Evolutionary conservation across 2,797 vertebrate species (phyloP).

Genomic region (Artibeus jamaicensis): DNA sequence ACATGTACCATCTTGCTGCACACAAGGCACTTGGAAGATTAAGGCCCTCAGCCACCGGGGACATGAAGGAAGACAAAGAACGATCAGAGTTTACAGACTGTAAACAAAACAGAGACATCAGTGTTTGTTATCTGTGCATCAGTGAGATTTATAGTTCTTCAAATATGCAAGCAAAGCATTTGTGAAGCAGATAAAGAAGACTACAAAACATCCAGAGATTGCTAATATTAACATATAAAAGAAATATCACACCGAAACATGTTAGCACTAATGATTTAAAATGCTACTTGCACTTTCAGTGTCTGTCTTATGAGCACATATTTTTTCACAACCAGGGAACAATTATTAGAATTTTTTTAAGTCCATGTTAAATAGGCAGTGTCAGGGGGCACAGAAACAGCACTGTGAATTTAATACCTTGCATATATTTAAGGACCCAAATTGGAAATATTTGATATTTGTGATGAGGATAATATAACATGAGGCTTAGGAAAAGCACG

Average conservation of each 20-base stretch:
- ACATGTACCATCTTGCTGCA: not conserved
- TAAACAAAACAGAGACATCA: slow-evolving; percentile 28
- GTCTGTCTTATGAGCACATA: not conserved
- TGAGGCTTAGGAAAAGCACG: not conserved
- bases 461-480: not conserved
- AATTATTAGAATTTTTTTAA: slow-evolving; percentile 20
- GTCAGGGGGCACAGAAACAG: slow-evolving; percentile 4
- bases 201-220: not conserved
- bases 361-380: not conserved
- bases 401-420: not conserved
- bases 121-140: slow-evolving; percentile 30
- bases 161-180: slow-evolving; percentile 30
- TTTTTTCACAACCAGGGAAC: slow-evolving; percentile 43
- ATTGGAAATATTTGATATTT: slow-evolving; percentile 39
- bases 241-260: slow-evolving; percentile 6
- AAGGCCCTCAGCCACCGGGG: not conserved
- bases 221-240: slow-evolving; percentile 38
- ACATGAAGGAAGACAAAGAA: slow-evolving; percentile 1
- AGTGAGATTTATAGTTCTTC: slow-evolving; percentile 51
- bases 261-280: slow-evolving; percentile 44
- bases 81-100: slow-evolving; percentile 30
- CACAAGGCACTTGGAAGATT: not conserved
- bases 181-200: slow-evolving; percentile 15
- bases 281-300: not conserved
- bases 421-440: not conserved